A percentile compares a stretch with the other conserved stretches of the same genome.
These are phyloP conservation scores for Alsophila aescularia DNA, from an alignment of 2,888 invertebrate genomes.

Conservation along the genomic window DNA sequence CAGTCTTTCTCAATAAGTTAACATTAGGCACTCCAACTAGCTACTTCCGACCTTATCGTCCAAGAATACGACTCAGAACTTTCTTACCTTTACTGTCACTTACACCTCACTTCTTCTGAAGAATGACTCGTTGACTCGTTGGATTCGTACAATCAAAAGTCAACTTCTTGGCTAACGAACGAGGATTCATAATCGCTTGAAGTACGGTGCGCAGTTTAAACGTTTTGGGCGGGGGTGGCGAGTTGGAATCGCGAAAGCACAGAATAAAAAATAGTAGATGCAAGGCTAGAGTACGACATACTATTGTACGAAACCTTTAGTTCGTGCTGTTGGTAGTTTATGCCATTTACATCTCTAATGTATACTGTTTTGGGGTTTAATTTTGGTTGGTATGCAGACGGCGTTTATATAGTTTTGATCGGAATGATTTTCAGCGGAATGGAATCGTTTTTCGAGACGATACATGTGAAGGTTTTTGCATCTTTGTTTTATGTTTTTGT, in stretches of 20 bases:
- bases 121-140: conserved; percentile 22
- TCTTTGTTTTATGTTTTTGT: conserved; percentile 49
- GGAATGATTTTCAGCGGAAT: conserved; percentile 39
- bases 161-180: conserved; percentile 43
- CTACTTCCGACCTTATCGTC: conserved; percentile 41
- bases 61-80: conserved; percentile 47
- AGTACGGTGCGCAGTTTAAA: conserved; percentile 44
- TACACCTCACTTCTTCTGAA: conserved; percentile 38
- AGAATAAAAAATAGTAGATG: too few species aligned
- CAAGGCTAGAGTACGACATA: too few species aligned
- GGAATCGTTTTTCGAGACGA: conserved; percentile 60
- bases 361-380: conserved; percentile 41
- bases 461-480: conserved; percentile 53
- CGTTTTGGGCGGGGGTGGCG: conserved; percentile 47
- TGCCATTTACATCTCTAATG: conserved; percentile 52
- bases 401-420: conserved; percentile 38
- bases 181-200: conserved; percentile 59
- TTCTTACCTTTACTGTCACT: conserved; percentile 34
- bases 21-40: conserved; percentile 43
- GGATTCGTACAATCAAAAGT: conserved; percentile 49
- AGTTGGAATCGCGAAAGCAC: conserved; percentile 53
- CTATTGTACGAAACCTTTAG: conserved; percentile 45
- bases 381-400: conserved; percentile 39
- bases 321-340: conserved; percentile 38
- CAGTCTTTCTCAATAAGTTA: conserved; percentile 55